phyloP scores from a whole-genome alignment of 2,113 vertebrate genomes.

The Ailuropoda melanoleuca region DNA sequence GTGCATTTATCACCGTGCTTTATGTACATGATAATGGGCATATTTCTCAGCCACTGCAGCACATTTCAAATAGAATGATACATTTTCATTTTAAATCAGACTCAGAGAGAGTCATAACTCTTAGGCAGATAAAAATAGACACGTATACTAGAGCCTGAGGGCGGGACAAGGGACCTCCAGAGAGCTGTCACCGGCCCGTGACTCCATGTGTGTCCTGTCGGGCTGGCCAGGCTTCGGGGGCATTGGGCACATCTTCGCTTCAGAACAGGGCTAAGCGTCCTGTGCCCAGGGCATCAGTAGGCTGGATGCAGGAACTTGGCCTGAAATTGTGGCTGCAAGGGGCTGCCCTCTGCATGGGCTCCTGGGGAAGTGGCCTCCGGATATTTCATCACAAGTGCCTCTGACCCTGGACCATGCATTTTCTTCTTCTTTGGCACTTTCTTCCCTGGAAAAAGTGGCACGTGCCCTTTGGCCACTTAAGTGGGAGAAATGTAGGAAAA shows the following conservation, averaged over 20 bases:
- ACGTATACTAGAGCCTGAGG: not conserved
- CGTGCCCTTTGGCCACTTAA: not conserved
- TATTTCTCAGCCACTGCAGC: constrained; percentile 5
- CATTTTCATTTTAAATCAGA: constrained; percentile 62
- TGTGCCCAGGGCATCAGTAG: not conserved
- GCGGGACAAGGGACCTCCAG: fast-evolving
- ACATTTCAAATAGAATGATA: constrained; percentile 54
- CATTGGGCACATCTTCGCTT: not conserved
- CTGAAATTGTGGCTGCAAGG: not conserved
- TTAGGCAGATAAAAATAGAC: constrained; percentile 44
- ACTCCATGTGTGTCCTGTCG: fast-evolving
- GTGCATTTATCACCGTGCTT: constrained; percentile 66
- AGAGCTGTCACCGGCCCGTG: fast-evolving
- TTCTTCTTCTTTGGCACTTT: not conserved
- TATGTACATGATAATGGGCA: not conserved
- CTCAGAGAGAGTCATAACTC: not conserved
- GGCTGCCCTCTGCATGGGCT: not conserved
- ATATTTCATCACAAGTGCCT: not conserved
- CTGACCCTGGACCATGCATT: fast-evolving
- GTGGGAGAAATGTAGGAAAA: not conserved
- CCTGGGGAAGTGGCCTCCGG: not conserved
- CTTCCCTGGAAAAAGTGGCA: not conserved
- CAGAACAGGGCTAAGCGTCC: not conserved
- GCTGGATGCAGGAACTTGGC: not conserved
- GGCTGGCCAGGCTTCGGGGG: not conserved